Evolutionary conservation across 92 coral and sea anemone species (phyloP), one percentile per base, ranked within the genome.

Genomic region (Bergia puertoricense): DNA sequence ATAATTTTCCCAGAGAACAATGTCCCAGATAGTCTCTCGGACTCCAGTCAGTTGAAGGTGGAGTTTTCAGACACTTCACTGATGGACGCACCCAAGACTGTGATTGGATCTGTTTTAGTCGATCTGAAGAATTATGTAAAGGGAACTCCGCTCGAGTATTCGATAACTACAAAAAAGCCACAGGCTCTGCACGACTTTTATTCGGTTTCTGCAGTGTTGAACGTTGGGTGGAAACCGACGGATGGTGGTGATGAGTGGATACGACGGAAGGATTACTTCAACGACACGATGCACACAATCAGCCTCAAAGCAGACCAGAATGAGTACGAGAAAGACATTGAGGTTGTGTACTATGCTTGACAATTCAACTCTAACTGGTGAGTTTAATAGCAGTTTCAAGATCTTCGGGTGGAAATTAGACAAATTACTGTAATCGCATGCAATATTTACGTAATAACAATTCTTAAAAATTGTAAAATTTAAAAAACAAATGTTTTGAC

Each of bases 151-250:
- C 81, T 91, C 8, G 67, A 88, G 82, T 91, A 91, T 82, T 77
- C 90, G 23, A 91, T 91, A 56, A 86, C 89, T 30, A 54, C 85
- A 67, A 86, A 81, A 54, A 88, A 88, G 83, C 93, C 93, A 22
- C 45, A 82, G 45, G 3, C 59, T 30, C 39, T 86, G 43, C 80
- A 56, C 38, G 66, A 80, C 23, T 41, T 54, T 46, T 76, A 86
- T 67, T 87, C 90, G 43, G 85, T 91, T 36, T 91, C 93, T 76
- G 93, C 90, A 22, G 93, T 91, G 10, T 81, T 91, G 20, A 91
- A 91, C 71, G 90, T 91, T 18, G 93, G 93, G 3, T 91, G 93
- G 93, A 87, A 88, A 67, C 76, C 93, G 39, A 66, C 68, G 30
- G 59, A 37, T 0, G 79, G 87, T 8, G 88, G 85, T 4, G 62